phyloP scores from a whole-genome alignment of 2,113 vertebrate genomes.

The Laticauda colubrina region DNA sequence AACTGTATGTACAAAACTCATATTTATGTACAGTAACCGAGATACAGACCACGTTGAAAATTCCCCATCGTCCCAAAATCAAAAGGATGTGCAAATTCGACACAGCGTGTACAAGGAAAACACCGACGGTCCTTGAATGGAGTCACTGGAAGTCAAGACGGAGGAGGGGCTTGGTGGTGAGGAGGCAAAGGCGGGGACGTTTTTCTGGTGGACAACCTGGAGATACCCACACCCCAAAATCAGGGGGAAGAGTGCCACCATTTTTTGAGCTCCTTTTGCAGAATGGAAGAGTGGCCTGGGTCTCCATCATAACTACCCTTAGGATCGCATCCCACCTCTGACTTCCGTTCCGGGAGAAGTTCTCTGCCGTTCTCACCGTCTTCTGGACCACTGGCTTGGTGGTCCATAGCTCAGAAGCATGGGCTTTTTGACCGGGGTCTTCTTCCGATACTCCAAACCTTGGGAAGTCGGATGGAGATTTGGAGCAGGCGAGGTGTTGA shows the following conservation, averaged over 20 bases:
- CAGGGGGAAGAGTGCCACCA: neutral
- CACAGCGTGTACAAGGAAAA: neutral
- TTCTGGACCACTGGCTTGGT: neutral
- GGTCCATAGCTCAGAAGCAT: too few relatives aligned
- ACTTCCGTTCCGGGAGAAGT: neutral
- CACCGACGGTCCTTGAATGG: neutral
- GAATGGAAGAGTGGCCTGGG: too few relatives aligned
- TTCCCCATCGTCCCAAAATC: neutral
- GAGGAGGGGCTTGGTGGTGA: neutral
- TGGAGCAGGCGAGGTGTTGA: neutral
- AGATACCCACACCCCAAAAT: neutral
- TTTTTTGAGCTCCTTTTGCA: neutral
- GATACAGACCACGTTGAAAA: neutral
- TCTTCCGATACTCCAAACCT: too few relatives aligned
- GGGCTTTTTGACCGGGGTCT: neutral
- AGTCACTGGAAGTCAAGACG: constrained; percentile 7
- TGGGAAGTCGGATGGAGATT: too few relatives aligned
- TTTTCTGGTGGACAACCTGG: neutral
- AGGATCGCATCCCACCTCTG: too few relatives aligned
- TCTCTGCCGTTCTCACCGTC: too few relatives aligned
- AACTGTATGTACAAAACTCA: constrained; percentile 16
- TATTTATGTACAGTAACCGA: constrained; percentile 15
- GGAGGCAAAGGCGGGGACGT: neutral
- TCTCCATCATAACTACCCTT: neutral
- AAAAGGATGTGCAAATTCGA: constrained; percentile 24